Base-by-base conservation (phyloP, 2,888 invertebrate species). In the Volucella zonaria region DNA sequence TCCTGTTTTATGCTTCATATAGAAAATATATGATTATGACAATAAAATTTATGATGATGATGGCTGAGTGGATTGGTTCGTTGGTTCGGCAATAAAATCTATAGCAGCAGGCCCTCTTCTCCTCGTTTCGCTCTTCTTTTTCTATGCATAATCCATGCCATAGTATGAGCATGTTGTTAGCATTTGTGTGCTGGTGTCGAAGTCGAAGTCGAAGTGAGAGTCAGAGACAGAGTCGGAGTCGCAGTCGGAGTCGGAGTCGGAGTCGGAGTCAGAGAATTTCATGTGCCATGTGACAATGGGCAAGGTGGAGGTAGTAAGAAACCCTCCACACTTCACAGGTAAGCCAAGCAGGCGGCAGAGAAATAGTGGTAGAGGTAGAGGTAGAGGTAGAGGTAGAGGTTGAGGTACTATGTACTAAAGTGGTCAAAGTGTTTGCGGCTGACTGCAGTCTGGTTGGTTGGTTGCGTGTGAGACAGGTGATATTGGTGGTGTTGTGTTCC, bases 1-100 rank as follows among this genome's bases (percentile, higher is more conserved):
- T 76, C 76, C 85, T 77, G 85, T 85, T 85, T 85, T 85, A 85
- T 85, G 85, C 77, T 85, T 85, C 85, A 81, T 85, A 85, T 85
- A 81, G 81, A 81, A 85, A 85, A 85, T 66, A 85, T 85, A 85
- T 73, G 81, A 85, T 85, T 85, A 85, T 85, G 85, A 85, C 85
- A 85, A 85, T 85, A 81, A 85, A 85, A 85, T 85, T 85, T 85
- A 85, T 85, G 85, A 85, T 85, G 85, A 85, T 85, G 85, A 85
- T 81, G 81, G 85, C 81, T 81, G 85, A 85, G 85, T 85, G 85
- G 81, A 85, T 85, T 85, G 85, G 85, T 81, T 85, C 81, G 85
- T 85, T 85, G 85, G 85, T 85, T 85, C 81, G 81, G 85, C 85
- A 85, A 85, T 85, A 85, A 85, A 85, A 85, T 85, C 81, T 85